phyloP scores from a whole-genome alignment of 2,797 vertebrate genomes.

The Melanotaenia trifasciata region DNA sequence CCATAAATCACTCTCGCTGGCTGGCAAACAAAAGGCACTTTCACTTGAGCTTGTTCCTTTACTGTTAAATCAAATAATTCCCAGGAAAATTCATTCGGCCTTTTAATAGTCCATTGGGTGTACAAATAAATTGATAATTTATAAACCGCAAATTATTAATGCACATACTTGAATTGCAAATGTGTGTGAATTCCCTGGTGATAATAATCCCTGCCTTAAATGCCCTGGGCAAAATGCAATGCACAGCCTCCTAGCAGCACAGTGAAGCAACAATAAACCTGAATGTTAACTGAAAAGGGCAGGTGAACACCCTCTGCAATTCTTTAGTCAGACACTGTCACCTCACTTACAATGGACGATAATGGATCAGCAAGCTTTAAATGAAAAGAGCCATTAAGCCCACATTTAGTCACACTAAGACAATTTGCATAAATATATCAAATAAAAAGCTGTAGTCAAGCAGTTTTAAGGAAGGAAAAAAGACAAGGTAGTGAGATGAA shows the following conservation, averaged over 20 bases:
- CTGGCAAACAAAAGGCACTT: conserved; percentile 55
- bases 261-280: conserved; percentile 48
- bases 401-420: conserved; percentile 47
- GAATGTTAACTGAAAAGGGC: conserved; percentile 34
- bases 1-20: conserved; percentile 55
- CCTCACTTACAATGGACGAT: conserved; percentile 41
- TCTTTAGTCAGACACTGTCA: conserved; percentile 39
- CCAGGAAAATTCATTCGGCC: conserved; percentile 23
- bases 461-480: conserved; percentile 22
- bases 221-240: conserved; percentile 17
- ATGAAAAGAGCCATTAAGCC: conserved; percentile 58
- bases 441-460: conserved; percentile 53
- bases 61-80: conserved; percentile 21
- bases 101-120: conserved; percentile 4
- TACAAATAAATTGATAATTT: conserved; percentile 19
- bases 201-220: conserved; percentile 18
- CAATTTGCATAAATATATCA: conserved; percentile 60
- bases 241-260: conserved; percentile 7
- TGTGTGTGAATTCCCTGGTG: conserved; percentile 20
- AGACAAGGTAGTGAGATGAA: conserved; percentile 23
- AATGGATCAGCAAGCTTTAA: conserved; percentile 49
- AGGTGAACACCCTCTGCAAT: conserved; percentile 43
- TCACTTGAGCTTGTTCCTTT: conserved; percentile 18
- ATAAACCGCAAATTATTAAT: conserved; percentile 21
- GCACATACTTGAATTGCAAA: conserved; percentile 17